These are phyloP conservation scores for Pachycephala philippinensis DNA, from an alignment of 2,113 vertebrate genomes.

Conservation along the genomic window DNA sequence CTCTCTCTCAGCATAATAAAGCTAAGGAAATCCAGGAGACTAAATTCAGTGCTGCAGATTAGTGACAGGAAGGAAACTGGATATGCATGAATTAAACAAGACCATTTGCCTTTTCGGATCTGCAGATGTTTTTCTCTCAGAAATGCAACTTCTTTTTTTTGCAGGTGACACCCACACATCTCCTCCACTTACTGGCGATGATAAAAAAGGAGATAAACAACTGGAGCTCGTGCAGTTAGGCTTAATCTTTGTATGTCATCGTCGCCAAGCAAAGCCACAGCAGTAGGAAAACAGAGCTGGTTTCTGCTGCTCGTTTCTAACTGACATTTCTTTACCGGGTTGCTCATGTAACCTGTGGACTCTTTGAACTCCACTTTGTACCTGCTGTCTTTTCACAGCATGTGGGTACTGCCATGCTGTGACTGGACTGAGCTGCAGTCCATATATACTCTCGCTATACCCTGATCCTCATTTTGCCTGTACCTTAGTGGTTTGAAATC, in stretches of 20 bases:
- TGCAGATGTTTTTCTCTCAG: conserved; percentile 58
- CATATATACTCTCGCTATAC: not conserved
- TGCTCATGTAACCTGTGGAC: conserved; percentile 45
- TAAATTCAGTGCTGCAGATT: conserved; percentile 39
- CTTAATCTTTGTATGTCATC: conserved; percentile 76
- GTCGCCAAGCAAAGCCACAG: conserved; percentile 70
- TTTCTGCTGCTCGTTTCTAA: conserved; percentile 68
- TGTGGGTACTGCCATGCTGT: not conserved
- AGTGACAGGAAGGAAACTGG: conserved; percentile 42
- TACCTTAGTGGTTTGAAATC: not conserved
- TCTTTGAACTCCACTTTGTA: conserved; percentile 37
- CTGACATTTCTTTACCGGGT: conserved; percentile 70
- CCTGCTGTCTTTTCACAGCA: not conserved
- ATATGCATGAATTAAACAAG: conserved; percentile 55
- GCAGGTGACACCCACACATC: conserved; percentile 77
- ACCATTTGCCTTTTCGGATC: conserved; percentile 49
- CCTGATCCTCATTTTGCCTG: not conserved
- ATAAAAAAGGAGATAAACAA: conserved; percentile 72
- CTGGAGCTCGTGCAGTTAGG: conserved; percentile 66
- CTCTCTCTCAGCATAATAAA: not conserved
- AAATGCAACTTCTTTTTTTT: conserved; percentile 36
- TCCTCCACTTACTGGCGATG: conserved; percentile 65
- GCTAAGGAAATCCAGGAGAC: not conserved
- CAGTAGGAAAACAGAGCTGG: conserved; percentile 73
- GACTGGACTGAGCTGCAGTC: not conserved